Percentiles rank a stretch among this genome's conserved stretches.
phyloP scores from a whole-genome alignment of 2,888 invertebrate genomes.

The Poecilus cupreus region DNA sequence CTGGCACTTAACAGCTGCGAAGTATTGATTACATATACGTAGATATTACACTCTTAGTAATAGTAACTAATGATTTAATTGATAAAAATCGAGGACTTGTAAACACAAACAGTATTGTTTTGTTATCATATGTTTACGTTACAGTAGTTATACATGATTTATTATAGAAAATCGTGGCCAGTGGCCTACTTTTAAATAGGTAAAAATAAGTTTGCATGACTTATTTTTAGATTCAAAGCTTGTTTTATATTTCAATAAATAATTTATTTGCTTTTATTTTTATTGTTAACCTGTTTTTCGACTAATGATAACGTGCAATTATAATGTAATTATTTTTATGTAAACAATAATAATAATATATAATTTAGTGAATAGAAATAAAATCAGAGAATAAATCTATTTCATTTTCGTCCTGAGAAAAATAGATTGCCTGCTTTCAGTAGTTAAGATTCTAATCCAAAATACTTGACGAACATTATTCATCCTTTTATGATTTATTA shows the following conservation, averaged over 20 bases:
- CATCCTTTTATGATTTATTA: slow-evolving; percentile 20
- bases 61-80: slow-evolving; percentile 15
- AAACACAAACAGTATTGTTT: not conserved
- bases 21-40: slow-evolving; percentile 44
- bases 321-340: slow-evolving; percentile 12
- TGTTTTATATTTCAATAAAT: not conserved
- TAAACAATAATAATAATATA: no score
- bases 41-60: slow-evolving; percentile 6
- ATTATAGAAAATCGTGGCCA: not conserved
- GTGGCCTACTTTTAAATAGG: slow-evolving; percentile 1
- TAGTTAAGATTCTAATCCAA: not conserved
- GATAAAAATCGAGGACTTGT: not conserved
- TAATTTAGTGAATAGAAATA: not conserved
- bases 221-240: not conserved
- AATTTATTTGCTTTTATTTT: slow-evolving; percentile 1
- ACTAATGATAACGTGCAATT: not conserved
- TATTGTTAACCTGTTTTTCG: not conserved
- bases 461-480: not conserved
- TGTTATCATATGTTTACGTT: not conserved
- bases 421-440: not conserved
- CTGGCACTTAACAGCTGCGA: slow-evolving; percentile 44
- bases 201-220: slow-evolving; percentile 22
- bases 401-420: not conserved
- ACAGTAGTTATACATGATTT: not conserved
- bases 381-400: not conserved